Evolutionary conservation across 2,888 invertebrate species (phyloP), one percentile per base, ranked within the genome.

Genomic region (Parnassius apollo): DNA sequence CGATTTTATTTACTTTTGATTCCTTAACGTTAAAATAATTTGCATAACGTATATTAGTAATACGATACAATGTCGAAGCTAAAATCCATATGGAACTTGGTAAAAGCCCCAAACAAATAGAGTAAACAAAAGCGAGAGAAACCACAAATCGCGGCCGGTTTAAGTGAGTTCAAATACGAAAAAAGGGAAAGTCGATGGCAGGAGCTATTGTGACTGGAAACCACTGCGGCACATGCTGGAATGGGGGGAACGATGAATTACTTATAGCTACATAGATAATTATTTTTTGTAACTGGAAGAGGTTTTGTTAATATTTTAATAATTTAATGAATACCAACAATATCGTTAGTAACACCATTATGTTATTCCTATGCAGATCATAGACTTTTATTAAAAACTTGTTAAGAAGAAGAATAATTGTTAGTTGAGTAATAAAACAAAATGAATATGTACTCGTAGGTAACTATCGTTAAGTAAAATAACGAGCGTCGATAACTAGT

Each of bases 81-180:
- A 62, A 63, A 67, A 68, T 65, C 64, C 67, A 67, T 66, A 62
- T 60, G 56, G 60, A 69, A 71, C 65, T 71, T 66, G 74, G 71
- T 74, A 80, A 78, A 74, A 79, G 78, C 80, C 74, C 71, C 70
- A 74, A 77, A 77, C 79, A 82, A 84, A 81, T 78, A 82, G 72
- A 76, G 77, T 76, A 79, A 81, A 83, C 75, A 82, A 77, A 77
- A 80, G 78, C 62, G 76, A 77, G 74, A 70, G 78, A 71, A 74
- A 79, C 81, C 78, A 74, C 80, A 75, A 78, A 77, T 77, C 78
- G 76, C 73, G 78, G 75, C 72, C 71, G 78, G 80, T 84, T 85
- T 85, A 86, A 89, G 88, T 86, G 82, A 87, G 81, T 85, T 84
- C 84, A 89, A 88, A 89, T 85, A 89, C 74, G 81, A 82, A 87